Base-by-base conservation (phyloP, 2,113 vertebrate genomes). In the Heterocephalus glaber region DNA sequence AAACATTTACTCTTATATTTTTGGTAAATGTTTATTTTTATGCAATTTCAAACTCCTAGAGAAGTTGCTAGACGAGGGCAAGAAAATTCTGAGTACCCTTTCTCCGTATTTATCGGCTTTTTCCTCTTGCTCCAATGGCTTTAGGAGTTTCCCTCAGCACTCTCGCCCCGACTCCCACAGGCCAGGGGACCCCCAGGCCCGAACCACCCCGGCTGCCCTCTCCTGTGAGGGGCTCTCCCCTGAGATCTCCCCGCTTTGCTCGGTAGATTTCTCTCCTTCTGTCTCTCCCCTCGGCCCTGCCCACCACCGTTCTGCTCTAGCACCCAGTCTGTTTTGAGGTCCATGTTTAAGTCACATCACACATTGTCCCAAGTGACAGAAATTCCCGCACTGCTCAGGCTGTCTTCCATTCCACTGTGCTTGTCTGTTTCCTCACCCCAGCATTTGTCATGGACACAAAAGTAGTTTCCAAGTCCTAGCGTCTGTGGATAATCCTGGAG, bases 141-240 rank as follows among this genome's bases (percentile, higher is more conserved):
- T 11, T 58, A 30, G 44, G 13, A 17, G 7, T n/a, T 1, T 76
- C 26, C 52, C 47, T 26, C 9, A 16, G n/a, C 61, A 10, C 35
- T 66, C 44, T 30, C 35, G 4, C 63, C 11, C 24, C 20, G 14
- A 13, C 24, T 26, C 35, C 0, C 11, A 19, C 24, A 44, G 8
- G 10, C 49, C 28, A 44, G 63, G 26, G 65, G 24, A 58, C 22
- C 10, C 10, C 11, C 30, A 68, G 49, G 26, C 5, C 41, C 49
- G 6, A 10, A 3, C 33, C 30, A 5, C 9, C 41, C 19, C 1
- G 7, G 33, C 28, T 20, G 1, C 54, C 1, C 13, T 56, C 7
- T 11, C 41, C 12, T 70, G 4, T 10, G 38, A 17, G 7, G 52
- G 16, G 19, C 0, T 33, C 56, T 81, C 17, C 6, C 5, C 12